phyloP scores from a whole-genome alignment of 1,140 invertebrate species.

The Cecropterus lyciades region DNA sequence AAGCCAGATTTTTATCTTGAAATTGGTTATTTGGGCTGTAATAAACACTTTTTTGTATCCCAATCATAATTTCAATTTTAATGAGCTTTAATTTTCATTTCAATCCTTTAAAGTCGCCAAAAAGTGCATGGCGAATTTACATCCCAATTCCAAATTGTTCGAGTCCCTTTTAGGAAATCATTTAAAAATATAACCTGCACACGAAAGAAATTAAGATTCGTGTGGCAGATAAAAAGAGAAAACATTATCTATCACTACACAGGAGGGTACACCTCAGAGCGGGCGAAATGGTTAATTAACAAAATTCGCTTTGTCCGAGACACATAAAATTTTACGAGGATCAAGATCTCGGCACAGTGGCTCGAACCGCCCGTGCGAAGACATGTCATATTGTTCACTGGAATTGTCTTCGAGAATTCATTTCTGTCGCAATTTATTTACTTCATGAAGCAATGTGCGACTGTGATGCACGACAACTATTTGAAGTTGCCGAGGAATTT shows the following conservation, averaged over 20 bases:
- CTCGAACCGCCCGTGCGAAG: conserved; percentile 50
- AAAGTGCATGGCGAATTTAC: conserved; percentile 27
- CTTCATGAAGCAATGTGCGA: not conserved
- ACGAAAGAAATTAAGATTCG: conserved; percentile 60
- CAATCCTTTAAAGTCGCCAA: conserved; percentile 18
- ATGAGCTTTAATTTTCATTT: conserved; percentile 18
- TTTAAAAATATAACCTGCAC: conserved; percentile 49
- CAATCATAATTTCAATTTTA: conserved; percentile 34
- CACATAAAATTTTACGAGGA: conserved; percentile 83
- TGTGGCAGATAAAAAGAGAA: conserved; percentile 58
- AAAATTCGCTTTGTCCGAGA: conserved; percentile 82
- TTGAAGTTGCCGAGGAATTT: too few species aligned
- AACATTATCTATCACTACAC: conserved; percentile 75
- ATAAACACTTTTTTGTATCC: conserved; percentile 27
- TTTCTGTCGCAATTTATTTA: not conserved
- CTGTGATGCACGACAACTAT: too few species aligned
- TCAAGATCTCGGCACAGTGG: conserved; percentile 70
- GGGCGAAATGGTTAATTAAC: conserved; percentile 78
- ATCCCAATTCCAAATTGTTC: conserved; percentile 31
- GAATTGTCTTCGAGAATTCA: conserved; percentile 33
- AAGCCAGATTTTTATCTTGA: not conserved
- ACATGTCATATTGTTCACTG: conserved; percentile 39
- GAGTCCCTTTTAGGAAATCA: conserved; percentile 47
- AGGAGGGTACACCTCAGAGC: conserved; percentile 52
- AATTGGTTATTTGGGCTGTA: not conserved